phyloP scores from a whole-genome alignment of 2,888 invertebrate genomes.

The Nephrotoma guestfalica region DNA sequence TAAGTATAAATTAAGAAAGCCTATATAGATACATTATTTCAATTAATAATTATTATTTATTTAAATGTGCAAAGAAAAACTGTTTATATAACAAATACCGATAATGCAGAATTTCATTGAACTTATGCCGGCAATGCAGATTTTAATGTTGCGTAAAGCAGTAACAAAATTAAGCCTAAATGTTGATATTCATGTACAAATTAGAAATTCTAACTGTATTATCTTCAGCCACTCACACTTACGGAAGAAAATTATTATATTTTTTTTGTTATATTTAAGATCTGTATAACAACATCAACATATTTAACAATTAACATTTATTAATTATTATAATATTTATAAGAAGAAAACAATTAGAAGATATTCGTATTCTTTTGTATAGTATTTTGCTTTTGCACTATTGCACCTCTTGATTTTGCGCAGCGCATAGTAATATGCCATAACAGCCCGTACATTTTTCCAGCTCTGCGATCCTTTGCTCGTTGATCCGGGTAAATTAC shows the following conservation, averaged over 20 bases:
- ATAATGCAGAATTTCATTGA: too few species aligned
- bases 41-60: too few species aligned
- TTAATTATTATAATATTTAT: neutral
- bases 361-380: neutral
- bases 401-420: constrained; percentile 81
- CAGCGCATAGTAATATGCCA: constrained; percentile 79
- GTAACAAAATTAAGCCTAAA: neutral
- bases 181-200: neutral
- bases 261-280: neutral
- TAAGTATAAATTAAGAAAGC: too few species aligned
- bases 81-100: too few species aligned
- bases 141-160: neutral
- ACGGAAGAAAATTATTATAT: neutral
- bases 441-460: constrained; percentile 75
- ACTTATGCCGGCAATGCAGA: too few species aligned
- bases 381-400: constrained; percentile 8
- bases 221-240: neutral
- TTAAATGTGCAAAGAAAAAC: too few species aligned
- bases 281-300: neutral
- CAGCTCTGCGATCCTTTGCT: constrained; percentile 47
- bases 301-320: neutral
- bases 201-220: neutral
- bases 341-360: neutral
- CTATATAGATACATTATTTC: too few species aligned
- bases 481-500: neutral